These are phyloP conservation scores for Phaonia tiefii DNA, from an alignment of 2,888 invertebrate species.

Conservation along the genomic window DNA sequence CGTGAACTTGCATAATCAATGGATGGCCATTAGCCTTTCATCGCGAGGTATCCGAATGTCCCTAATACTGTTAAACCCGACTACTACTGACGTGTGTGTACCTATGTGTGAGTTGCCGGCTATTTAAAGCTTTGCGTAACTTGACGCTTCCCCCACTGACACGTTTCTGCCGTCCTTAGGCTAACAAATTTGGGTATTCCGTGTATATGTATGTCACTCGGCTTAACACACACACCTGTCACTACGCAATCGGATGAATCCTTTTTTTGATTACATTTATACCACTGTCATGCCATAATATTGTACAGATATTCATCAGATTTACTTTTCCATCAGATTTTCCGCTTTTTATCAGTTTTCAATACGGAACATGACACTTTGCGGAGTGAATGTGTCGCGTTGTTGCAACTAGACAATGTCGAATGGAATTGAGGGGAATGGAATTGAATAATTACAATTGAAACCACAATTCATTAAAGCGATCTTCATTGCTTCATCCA, in stretches of 20 bases:
- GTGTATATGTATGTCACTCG: not conserved
- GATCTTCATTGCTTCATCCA: slow-evolving; percentile 26
- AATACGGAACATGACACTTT: slow-evolving; percentile 44
- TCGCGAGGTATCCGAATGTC: slow-evolving; percentile 50
- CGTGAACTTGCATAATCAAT: slow-evolving; percentile 64
- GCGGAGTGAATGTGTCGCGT: slow-evolving; percentile 35
- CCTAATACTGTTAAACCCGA: slow-evolving; percentile 55
- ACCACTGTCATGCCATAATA: slow-evolving; percentile 18
- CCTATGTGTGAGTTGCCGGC: slow-evolving; percentile 43
- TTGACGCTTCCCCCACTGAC: too few relatives aligned
- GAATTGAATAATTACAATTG: slow-evolving; percentile 39
- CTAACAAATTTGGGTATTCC: too few relatives aligned
- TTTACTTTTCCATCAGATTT: slow-evolving; percentile 33
- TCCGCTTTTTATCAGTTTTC: slow-evolving; percentile 34
- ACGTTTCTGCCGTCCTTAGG: too few relatives aligned
- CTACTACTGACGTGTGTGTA: not conserved
- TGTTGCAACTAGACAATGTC: slow-evolving; percentile 46
- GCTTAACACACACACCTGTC: slow-evolving; percentile 46
- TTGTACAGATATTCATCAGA: slow-evolving; percentile 32
- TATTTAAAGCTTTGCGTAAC: slow-evolving; percentile 46
- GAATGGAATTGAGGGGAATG: slow-evolving; percentile 14
- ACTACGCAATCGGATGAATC: slow-evolving; percentile 50
- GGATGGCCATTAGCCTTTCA: slow-evolving; percentile 54
- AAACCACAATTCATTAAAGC: slow-evolving; percentile 62
- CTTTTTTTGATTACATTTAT: slow-evolving; percentile 48